Conservation (phyloP, 2,797 vertebrate genomes). For the Trachops cirrhosus region DNA sequence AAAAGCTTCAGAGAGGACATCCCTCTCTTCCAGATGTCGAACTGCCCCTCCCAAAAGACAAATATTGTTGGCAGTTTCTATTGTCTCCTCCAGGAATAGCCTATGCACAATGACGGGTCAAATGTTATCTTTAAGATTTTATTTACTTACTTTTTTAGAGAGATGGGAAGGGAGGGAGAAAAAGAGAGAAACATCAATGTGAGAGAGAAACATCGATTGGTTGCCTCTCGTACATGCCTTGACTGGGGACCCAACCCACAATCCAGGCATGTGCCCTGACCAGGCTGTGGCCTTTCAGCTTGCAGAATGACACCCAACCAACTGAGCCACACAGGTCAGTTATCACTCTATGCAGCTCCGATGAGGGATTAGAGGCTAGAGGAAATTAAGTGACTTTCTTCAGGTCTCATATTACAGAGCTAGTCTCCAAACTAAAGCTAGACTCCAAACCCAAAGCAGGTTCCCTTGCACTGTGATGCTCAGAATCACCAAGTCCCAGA, state of each 20-base stretch:
- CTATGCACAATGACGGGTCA: neutral
- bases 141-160: too few species aligned
- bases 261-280: too few species aligned
- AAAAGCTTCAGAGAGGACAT: neutral
- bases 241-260: too few species aligned
- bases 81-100: neutral
- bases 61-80: neutral
- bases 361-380: neutral
- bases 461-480: neutral
- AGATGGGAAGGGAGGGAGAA: too few species aligned
- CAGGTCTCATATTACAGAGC: neutral
- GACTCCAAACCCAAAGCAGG: neutral
- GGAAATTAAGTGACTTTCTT: constrained; percentile 1
- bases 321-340: neutral
- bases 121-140: neutral
- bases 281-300: too few species aligned
- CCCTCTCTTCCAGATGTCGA: neutral
- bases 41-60: neutral
- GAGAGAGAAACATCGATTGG: too few species aligned
- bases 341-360: neutral
- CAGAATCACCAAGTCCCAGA: neutral
- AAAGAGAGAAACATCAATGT: too few species aligned
- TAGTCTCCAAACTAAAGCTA: neutral
- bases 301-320: neutral
- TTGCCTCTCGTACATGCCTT: too few species aligned